Evolutionary conservation across 2,113 vertebrate species (phyloP).

Genomic region (Pachypanchax playfairii): DNA sequence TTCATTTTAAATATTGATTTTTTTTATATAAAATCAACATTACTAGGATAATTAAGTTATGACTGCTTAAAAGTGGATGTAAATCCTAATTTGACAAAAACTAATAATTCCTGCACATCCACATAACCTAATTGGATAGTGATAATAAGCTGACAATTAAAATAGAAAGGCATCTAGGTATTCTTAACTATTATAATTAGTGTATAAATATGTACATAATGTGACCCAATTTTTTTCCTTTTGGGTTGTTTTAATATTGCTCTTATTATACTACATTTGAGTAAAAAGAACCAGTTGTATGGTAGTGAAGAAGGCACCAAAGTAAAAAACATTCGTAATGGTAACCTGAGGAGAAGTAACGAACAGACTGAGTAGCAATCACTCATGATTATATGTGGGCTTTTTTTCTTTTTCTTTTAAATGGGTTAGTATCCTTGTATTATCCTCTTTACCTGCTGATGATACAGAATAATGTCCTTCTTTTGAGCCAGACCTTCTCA

Average conservation of each 20-base stretch:
- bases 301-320: conserved; percentile 5
- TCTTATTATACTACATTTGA: conserved; percentile 1
- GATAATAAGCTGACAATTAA: conserved; percentile 2
- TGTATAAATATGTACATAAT: not conserved
- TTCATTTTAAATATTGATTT: not conserved
- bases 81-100: conserved; percentile 11
- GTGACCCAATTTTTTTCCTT: not conserved
- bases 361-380: conserved; percentile 72
- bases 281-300: not conserved
- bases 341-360: conserved; percentile 43
- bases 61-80: conserved; percentile 7
- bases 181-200: not conserved
- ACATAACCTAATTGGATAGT: conserved; percentile 10
- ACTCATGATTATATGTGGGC: conserved; percentile 66
- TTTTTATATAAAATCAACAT: not conserved
- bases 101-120: conserved; percentile 1
- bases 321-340: conserved; percentile 35
- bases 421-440: conserved; percentile 55
- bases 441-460: conserved; percentile 64
- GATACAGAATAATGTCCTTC: conserved; percentile 41
- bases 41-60: not conserved
- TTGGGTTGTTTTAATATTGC: not conserved
- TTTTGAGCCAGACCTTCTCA: conserved; percentile 42
- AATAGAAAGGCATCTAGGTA: not conserved
- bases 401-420: conserved; percentile 48